Evolutionary conservation across 2,797 vertebrate genomes (phyloP), one percentile per base, ranked within the genome.

Genomic region (Hypotaenidia philippensis): DNA sequence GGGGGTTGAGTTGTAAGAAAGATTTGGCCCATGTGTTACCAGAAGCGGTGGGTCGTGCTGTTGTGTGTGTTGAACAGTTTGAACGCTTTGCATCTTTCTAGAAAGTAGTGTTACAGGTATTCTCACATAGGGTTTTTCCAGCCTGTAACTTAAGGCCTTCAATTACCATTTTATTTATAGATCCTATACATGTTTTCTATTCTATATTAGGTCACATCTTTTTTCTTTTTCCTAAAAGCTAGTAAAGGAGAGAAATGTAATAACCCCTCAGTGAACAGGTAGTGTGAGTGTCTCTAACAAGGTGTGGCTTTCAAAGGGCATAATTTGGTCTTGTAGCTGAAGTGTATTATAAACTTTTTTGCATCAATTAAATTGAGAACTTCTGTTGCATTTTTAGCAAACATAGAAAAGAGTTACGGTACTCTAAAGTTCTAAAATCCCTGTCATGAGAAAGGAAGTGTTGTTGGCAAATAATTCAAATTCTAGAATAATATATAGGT

Each of bases 21-120:
- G 18, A 49, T 47, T 72, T 81, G 6, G 9, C 6, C 31, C 17
- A 5, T 0, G 1, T 12, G 0, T 64, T 83, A 26, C 18, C 36
- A 63, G 55, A 87, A 3, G 2, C 29, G 20, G 6, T 41, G 10
- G 6, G 5, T 75, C 38, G 5, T 5, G 8, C 31, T 50, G 12
- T 16, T 65, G 65, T 31, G 6, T 56, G 10, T 66, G 66, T 59
- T 61, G 22, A 55, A 31, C n/a, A 8, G 20, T 72, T 71, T 55
- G 4, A 44, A 44, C 17, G 19, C 18, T 19, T 44, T 44, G 41
- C 36, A 21, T 59, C n/a, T 72, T 90, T 80, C 34, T 91, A 25
- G 41, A 60, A 47, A 1, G 1, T 29, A 1, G 1, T n/a, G 13
- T 68, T 64, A 23, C 2, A 27, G 32, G 70, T 83, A 34, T 15